phyloP scores from a whole-genome alignment of 1,140 invertebrate species.

The Palaemon carinicauda region DNA sequence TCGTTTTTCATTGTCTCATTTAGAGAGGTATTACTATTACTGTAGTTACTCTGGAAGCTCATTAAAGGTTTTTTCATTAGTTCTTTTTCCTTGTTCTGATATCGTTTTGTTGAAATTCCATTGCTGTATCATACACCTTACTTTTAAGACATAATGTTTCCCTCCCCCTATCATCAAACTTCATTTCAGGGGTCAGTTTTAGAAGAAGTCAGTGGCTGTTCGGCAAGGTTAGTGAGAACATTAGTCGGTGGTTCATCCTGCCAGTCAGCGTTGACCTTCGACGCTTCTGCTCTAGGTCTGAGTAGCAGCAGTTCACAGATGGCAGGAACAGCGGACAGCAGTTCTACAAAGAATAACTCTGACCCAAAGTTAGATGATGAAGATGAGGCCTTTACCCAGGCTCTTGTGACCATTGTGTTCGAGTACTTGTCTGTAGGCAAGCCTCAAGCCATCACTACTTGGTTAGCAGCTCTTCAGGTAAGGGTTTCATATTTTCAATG shows the following conservation, averaged over 20 bases:
- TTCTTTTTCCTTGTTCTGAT: no score
- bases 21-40: no score
- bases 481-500: not conserved
- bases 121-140: no score
- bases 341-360: not conserved
- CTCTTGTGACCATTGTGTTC: slow-evolving; percentile 38
- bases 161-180: no score
- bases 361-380: not conserved
- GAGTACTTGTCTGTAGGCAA: slow-evolving; percentile 40
- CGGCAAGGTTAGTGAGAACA: slow-evolving; percentile 24
- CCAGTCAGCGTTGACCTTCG: not conserved
- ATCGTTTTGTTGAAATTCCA: no score
- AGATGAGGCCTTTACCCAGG: slow-evolving; percentile 33
- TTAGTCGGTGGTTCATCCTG: slow-evolving; percentile 15
- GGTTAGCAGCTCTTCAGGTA: slow-evolving; percentile 35
- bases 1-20: no score
- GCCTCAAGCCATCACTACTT: slow-evolving; percentile 41
- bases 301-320: not conserved
- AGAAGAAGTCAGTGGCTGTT: slow-evolving; percentile 40
- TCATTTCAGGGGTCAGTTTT: slow-evolving; percentile 5
- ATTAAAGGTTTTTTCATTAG: no score
- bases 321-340: no score
- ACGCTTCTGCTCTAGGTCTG: not conserved
- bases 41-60: no score
- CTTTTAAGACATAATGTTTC: no score